phyloP scores from a whole-genome alignment of 2,797 vertebrate genomes.

The Epinephelus malabaricus region DNA sequence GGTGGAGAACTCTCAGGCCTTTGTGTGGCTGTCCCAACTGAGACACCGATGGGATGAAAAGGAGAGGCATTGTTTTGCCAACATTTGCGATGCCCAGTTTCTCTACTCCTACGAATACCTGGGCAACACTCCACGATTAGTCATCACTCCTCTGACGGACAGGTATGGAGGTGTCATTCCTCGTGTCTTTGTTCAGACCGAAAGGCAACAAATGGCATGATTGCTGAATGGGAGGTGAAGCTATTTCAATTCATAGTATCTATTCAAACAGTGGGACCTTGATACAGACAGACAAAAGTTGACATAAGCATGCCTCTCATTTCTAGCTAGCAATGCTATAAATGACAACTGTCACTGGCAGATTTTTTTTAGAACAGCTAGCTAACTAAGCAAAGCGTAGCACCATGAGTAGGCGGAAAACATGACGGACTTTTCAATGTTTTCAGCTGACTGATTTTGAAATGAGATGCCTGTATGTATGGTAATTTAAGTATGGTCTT shows the following conservation, averaged over 20 bases:
- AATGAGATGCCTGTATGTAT: neutral
- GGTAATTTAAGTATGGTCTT: too few species aligned
- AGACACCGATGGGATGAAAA: conserved; percentile 94
- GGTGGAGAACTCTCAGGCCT: conserved; percentile 95
- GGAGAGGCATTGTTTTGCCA: conserved; percentile 92
- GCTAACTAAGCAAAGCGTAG: neutral
- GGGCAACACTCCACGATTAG: conserved; percentile 95
- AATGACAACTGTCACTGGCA: too few species aligned
- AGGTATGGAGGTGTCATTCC: conserved; percentile 81
- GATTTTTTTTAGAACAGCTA: neutral
- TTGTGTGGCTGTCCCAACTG: conserved; percentile 96
- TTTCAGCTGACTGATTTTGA: neutral
- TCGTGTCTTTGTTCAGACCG: neutral
- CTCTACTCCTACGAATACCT: conserved; percentile 96
- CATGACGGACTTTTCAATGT: neutral
- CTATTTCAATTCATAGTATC: neutral
- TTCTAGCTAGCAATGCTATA: neutral
- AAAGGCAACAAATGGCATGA: neutral
- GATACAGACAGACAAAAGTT: too few species aligned
- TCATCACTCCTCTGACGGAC: conserved; percentile 98
- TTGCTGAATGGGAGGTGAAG: neutral
- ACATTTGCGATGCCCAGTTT: conserved; percentile 97
- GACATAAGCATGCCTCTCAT: neutral
- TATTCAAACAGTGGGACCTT: neutral
- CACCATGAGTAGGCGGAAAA: neutral